These are phyloP conservation scores for Matsumurasca onukii DNA, from an alignment of 1,140 invertebrate species.

Conservation along the genomic window DNA sequence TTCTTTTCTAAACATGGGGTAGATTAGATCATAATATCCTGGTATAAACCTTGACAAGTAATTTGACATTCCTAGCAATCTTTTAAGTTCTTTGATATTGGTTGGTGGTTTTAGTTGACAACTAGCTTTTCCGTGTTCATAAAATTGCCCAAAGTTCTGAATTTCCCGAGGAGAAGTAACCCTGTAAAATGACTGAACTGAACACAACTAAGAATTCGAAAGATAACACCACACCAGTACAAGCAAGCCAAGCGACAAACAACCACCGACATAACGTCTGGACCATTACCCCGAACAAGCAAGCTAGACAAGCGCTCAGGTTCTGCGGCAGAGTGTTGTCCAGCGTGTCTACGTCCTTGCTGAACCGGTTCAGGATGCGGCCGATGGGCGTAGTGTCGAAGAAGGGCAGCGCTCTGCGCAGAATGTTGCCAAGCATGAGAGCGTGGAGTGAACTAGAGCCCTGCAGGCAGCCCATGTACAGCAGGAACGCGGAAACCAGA, in stretches of 20 bases:
- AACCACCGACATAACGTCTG: slow-evolving; percentile 42
- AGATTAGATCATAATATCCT: too few species aligned
- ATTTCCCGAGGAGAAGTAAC: too few species aligned
- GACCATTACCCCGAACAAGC: slow-evolving; percentile 58
- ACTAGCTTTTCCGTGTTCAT: too few species aligned
- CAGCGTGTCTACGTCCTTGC: slow-evolving; percentile 78
- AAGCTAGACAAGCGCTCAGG: slow-evolving; percentile 48
- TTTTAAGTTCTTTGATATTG: too few species aligned
- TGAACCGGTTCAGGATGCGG: slow-evolving; percentile 81
- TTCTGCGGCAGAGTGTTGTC: slow-evolving; percentile 54
- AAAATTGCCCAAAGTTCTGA: too few species aligned
- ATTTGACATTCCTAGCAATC: too few species aligned
- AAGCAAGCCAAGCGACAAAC: neutral
- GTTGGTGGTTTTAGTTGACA: too few species aligned
- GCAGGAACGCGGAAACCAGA: slow-evolving; percentile 54
- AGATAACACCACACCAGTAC: too few species aligned
- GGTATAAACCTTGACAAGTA: too few species aligned
- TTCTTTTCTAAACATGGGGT: too few species aligned
- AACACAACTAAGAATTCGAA: too few species aligned
- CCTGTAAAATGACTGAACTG: too few species aligned
- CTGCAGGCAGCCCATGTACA: slow-evolving; percentile 57
- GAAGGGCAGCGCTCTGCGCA: slow-evolving; percentile 71
- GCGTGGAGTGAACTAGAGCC: slow-evolving; percentile 69
- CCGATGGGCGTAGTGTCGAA: slow-evolving; percentile 87
- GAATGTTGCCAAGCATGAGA: slow-evolving; percentile 57